Evolutionary conservation across 2,888 invertebrate genomes (phyloP).

Genomic region (Drosophila anceps): DNA sequence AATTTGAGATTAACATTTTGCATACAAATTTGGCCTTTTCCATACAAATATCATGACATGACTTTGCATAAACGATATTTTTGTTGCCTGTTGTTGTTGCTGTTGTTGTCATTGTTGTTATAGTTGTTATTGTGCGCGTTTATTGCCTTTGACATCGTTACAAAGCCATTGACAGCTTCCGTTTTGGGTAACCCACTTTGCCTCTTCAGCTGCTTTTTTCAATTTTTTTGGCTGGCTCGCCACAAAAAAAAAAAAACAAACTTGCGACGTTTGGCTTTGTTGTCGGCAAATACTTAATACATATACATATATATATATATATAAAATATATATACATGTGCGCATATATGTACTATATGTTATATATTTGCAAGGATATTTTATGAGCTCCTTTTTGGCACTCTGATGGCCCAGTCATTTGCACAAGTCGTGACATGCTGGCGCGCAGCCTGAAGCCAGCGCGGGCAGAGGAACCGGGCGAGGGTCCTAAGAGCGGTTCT

Average conservation of each 20-base stretch:
- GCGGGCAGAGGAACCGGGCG: neutral
- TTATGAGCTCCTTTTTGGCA: conserved; percentile 78
- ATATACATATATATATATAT: conserved; percentile 8
- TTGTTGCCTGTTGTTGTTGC: neutral
- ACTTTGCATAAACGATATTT: conserved; percentile 35
- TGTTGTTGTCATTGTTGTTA: conserved; percentile 20
- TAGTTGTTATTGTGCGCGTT: conserved; percentile 59
- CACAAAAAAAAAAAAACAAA: neutral
- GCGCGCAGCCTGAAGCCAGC: conserved; percentile 49
- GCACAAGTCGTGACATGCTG: conserved; percentile 76
- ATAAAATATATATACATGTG: conserved; percentile 2
- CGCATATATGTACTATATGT: conserved; percentile 17
- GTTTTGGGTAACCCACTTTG: conserved; percentile 31
- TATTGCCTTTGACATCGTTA: conserved; percentile 73
- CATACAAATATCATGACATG: conserved; percentile 26
- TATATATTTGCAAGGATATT: conserved; percentile 60
- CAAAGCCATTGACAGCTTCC: conserved; percentile 75
- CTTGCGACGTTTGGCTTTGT: conserved; percentile 43
- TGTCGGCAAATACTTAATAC: conserved; percentile 31
- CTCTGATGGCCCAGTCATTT: conserved; percentile 77
- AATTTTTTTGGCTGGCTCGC: conserved; percentile 15
- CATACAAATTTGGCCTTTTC: neutral
- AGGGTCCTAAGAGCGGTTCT: neutral
- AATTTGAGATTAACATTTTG: no score
- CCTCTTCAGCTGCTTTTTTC: conserved; percentile 10